phyloP scores from a whole-genome alignment of 2,888 invertebrate species.

The Polymixis lichenea region DNA sequence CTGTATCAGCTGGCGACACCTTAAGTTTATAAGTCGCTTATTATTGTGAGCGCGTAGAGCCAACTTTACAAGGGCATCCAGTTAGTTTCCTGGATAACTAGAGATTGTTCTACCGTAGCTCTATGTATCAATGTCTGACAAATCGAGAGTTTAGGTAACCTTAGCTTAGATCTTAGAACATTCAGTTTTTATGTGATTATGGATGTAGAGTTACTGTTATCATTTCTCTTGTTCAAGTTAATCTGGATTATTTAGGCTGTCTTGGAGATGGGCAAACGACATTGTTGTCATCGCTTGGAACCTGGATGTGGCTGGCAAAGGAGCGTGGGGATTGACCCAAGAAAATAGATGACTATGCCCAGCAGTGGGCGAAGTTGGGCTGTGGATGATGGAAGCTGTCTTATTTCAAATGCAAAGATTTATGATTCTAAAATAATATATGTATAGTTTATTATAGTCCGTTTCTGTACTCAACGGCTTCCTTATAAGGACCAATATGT shows the following conservation, averaged over 20 bases:
- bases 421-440: neutral
- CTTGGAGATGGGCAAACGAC: neutral
- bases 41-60: constrained; percentile 65
- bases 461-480: neutral
- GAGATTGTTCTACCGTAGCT: constrained; percentile 72
- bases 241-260: neutral
- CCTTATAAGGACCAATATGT: neutral
- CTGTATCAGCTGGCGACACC: constrained; percentile 60
- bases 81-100: constrained; percentile 85
- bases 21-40: constrained; percentile 64
- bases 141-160: constrained; percentile 63
- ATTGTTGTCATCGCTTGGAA: neutral
- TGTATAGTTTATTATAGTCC: too few species aligned
- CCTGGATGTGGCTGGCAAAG: neutral
- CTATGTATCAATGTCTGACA: constrained; percentile 61
- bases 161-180: constrained; percentile 43
- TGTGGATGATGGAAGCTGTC: neutral
- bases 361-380: neutral
- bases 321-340: neutral
- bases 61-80: constrained; percentile 83
- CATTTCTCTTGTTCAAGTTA: constrained; percentile 33
- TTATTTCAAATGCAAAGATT: neutral
- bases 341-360: neutral
- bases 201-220: constrained; percentile 27
- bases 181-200: constrained; percentile 45